These are phyloP conservation scores for Kryphioiulus occultus DNA, from an alignment of 2,888 invertebrate genomes.

Conservation along the genomic window DNA sequence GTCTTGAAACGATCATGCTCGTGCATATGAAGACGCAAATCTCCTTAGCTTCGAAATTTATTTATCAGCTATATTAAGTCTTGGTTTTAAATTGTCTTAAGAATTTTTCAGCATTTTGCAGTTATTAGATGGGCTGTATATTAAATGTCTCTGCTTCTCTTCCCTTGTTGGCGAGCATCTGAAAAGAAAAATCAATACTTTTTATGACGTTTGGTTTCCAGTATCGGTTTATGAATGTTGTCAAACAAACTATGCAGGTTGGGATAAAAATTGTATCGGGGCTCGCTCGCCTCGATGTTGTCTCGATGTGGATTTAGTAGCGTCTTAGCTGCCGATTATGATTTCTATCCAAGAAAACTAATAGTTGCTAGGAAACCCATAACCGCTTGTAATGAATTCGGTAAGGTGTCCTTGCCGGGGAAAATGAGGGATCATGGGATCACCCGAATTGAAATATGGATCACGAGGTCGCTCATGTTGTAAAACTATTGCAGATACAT, in stretches of 20 bases:
- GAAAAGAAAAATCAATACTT: constrained; percentile 6
- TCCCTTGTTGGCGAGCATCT: neutral
- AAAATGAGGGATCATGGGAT: constrained; percentile 20
- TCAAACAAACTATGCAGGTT: constrained; percentile 26
- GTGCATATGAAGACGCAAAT: neutral
- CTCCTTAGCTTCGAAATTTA: neutral
- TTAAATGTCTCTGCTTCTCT: neutral
- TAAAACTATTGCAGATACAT: neutral
- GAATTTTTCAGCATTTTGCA: neutral
- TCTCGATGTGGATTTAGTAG: constrained; percentile 16
- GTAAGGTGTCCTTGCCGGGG: neutral
- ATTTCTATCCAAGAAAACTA: constrained; percentile 45
- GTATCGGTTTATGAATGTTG: constrained; percentile 22
- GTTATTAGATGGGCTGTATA: neutral
- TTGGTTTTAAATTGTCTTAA: neutral
- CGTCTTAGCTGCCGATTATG: constrained; percentile 45
- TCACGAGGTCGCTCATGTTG: neutral
- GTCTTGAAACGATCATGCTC: neutral
- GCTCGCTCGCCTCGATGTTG: neutral
- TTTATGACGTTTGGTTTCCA: constrained; percentile 18
- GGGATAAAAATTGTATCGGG: neutral
- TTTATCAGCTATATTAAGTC: neutral
- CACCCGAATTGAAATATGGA: neutral
- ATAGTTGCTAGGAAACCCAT: constrained; percentile 47
- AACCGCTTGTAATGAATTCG: constrained; percentile 20